phyloP scores from a whole-genome alignment of 2,797 vertebrate species.

The Urophycis tenuis region DNA sequence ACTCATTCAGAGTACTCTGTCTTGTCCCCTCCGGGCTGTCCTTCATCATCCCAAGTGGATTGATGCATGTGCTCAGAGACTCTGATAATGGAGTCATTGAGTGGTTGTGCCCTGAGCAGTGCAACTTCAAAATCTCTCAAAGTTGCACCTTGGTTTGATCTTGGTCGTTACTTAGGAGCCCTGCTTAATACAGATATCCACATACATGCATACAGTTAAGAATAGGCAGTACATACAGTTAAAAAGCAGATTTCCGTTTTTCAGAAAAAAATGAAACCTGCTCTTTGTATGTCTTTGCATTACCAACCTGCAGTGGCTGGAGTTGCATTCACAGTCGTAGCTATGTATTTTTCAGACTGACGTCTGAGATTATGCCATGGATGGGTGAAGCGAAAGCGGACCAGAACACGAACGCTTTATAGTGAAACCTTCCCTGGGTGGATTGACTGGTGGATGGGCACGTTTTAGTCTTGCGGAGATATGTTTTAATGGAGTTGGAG shows the following conservation, averaged over 20 bases:
- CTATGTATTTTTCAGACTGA: neutral
- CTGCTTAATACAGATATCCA: neutral
- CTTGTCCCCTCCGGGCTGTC: neutral
- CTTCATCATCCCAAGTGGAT: neutral
- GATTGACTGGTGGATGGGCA: neutral
- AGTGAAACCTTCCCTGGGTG: neutral
- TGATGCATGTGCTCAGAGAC: neutral
- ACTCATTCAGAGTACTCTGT: neutral
- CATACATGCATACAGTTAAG: neutral
- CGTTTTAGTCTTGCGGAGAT: neutral
- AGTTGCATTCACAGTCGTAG: neutral
- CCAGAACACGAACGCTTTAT: neutral
- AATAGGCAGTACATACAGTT: too few species aligned
- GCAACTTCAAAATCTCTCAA: neutral
- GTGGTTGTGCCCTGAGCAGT: neutral
- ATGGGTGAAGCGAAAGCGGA: neutral
- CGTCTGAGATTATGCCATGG: neutral
- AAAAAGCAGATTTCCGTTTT: neutral
- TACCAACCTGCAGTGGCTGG: neutral
- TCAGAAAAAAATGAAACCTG: neutral
- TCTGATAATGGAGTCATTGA: neutral
- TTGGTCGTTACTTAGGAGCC: neutral
- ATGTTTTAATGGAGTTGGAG: neutral
- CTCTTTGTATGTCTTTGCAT: neutral
- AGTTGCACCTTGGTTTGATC: neutral